Evolutionary conservation across 92 coral and sea anemone genomes (phyloP), one percentile per base, ranked within the genome.

Genomic region (Ricordea florida): DNA sequence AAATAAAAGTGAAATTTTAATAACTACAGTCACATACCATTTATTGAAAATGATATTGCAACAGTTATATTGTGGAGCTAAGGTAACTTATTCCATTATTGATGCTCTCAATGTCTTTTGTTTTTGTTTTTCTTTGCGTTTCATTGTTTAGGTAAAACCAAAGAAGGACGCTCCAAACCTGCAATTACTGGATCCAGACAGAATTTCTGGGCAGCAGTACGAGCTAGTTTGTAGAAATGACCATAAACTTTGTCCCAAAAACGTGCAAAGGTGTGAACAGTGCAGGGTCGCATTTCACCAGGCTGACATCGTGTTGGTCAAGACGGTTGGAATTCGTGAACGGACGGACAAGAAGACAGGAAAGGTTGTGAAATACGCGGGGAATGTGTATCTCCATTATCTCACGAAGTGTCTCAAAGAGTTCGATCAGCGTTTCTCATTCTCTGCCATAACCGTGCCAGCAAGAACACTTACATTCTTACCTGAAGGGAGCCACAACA

Each of bases 281-380:
- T 86, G 87, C 76, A 57, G 84, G 47, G 57, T 74, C 15, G 66
- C 78, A 17, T 80, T 86, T 62, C 61, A 80, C 27, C 84, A 81
- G 37, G 80, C 74, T 11, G 84, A 86, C 63, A 57, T 57, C 23
- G 79, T 86, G 6, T 40, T 86, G 13, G 73, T 86, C 47, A 84
- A 84, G 41, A 58, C 74, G 24, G 85, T 84, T 21, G 90, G 81
- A 22, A 66, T 69, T 3, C 71, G 80, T 44, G 71, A 86, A 32
- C 18, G 83, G 28, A 86, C 91, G 29, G 87, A 86, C 71, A 86
- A 67, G n/a, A n/a, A n/a, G 68, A 53, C 76, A 22, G 90, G 90
- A 28, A 85, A 78, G 45, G 26, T 50, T 28, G 74, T 78, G 18
- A 79, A 68, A 64, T 85, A 72, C 33, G 62, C 78, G 24, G 90